Base-by-base conservation (phyloP, 2,888 invertebrate species). In the Brachylomia viminalis region DNA sequence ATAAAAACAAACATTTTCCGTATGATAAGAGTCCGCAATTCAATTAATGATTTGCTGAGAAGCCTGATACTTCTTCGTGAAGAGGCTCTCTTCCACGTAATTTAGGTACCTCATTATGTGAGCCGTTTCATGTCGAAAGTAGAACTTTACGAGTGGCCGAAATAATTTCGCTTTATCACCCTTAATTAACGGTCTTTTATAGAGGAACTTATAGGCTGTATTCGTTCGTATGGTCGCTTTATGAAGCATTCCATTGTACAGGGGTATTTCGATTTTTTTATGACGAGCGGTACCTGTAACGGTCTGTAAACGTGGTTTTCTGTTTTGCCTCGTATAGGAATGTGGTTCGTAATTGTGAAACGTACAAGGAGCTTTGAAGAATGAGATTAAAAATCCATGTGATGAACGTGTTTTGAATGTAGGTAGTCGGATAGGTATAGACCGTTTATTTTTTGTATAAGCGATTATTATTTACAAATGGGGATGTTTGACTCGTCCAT, bases 131-230 rank as follows among this genome's bases (percentile, higher is more conserved):
- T 70, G 61, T 78, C 58, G 54, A 76, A 71, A 80, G 59, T 78
- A 49, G 59, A 47, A 7, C 70, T 76, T 76, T 76, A 77, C 42
- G 75, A 78, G 62, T 80, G 73, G 54, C 75, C 79, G 69, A 78
- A 85, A 86, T 83, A 76, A 77, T 75, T 79, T 68, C 45, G 66
- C 69, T 80, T 75, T 75, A 82, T 86, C 87, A 87, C 73, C 75
- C 30, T 80, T 86, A 87, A 87, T 87, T 88, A 86, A 76, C 42
- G 72, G 72, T 71, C 76, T 30, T 85, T 86, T 83, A 85, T 82
- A 61, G 73, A 49, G 56, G 56, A 33, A 72, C 80, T 82, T 86
- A 82, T 86, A 86, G 75, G 65, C 52, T 62, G n/a, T 79, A 78
- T 87, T 87, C 73, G 76, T 65, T 59, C 49, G 73, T 65, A 74